These are phyloP conservation scores for Hippocampus abdominalis DNA, from an alignment of 2,113 vertebrate species.

Conservation along the genomic window DNA sequence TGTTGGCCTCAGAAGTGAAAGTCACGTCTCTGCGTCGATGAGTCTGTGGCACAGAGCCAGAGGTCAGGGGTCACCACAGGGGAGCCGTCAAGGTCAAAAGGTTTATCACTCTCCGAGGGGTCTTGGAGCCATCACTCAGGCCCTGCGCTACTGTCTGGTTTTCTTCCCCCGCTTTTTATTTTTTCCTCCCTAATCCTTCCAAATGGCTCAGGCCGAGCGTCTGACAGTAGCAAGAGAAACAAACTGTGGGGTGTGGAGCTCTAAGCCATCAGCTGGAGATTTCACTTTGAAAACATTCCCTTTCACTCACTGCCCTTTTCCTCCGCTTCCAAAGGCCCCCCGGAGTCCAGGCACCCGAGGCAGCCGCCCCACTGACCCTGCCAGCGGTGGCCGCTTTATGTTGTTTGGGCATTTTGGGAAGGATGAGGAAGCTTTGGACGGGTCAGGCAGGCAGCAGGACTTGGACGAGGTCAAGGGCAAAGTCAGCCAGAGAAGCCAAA, in stretches of 20 bases:
- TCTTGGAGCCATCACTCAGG: slow-evolving; percentile 71
- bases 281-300: slow-evolving; percentile 76
- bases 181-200: slow-evolving; percentile 69
- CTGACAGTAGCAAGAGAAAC: slow-evolving; percentile 73
- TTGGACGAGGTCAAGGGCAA: slow-evolving; percentile 67
- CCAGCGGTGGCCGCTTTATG: slow-evolving; percentile 70
- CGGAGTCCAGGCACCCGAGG: slow-evolving; percentile 67
- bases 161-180: slow-evolving; percentile 56
- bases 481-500: slow-evolving; percentile 54
- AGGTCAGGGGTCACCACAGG: slow-evolving; percentile 66
- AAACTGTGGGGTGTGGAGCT: slow-evolving; percentile 69
- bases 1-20: slow-evolving; percentile 42
- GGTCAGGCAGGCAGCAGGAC: slow-evolving; percentile 69
- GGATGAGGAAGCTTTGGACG: slow-evolving; percentile 66
- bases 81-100: slow-evolving; percentile 68
- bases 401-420: slow-evolving; percentile 61
- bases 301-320: slow-evolving; percentile 66
- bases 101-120: slow-evolving; percentile 73
- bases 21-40: slow-evolving; percentile 63
- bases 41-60: slow-evolving; percentile 64
- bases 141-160: slow-evolving; percentile 54
- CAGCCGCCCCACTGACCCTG: slow-evolving; percentile 67
- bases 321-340: slow-evolving; percentile 63
- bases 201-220: slow-evolving; percentile 74
- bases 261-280: slow-evolving; percentile 76